Base-by-base conservation (phyloP, 2,113 vertebrate species). In the Xiphophorus maculatus region DNA sequence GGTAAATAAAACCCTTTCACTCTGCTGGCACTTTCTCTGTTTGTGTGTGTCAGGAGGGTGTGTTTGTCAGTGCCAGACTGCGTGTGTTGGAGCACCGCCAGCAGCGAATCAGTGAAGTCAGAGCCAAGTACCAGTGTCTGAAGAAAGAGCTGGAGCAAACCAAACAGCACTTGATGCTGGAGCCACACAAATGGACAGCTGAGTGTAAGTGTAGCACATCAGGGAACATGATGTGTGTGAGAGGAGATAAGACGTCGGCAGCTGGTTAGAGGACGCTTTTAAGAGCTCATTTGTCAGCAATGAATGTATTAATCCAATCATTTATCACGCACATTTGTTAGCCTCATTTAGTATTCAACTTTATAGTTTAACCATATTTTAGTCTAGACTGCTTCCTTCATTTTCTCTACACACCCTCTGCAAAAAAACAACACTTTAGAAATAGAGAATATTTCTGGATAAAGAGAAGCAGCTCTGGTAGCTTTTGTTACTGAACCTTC, bases 81-180 rank as follows among this genome's bases (percentile, higher is more conserved):
- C 97, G 96, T 73, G 95, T 96, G 74, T 85, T 98, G 92, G 98
- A 98, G 85, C 93, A 98, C 66, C 96, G 98, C 79, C 98, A 99
- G 92, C 97, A 99, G 93, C 94, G 97, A 65, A 99, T 99, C 66
- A 95, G 95, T 3, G 98, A 99, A 90, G 95, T 99, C 79, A 94
- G 95, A 76, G 96, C 96, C 87, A 98, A 96, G 90, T 99, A 99
- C 0, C 96, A 98, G 84, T 96, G 96, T 95, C 94, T 99, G 92
- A 98, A 96, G 96, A 96, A 96, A 84, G 97, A 99, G 90, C 93
- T 99, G 94, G 97, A 98, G 79, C 94, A 94, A 71, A 99, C 97
- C 85, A 99, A 99, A 71, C 97, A 98, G 87, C 93, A 97, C 79
- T 91, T 99, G 87, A 99, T 99, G 98, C 91, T 99, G 90, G 97